These are phyloP conservation scores for Kryptolebias ocellatus DNA, from an alignment of 2,797 vertebrate genomes.

Conservation along the genomic window DNA sequence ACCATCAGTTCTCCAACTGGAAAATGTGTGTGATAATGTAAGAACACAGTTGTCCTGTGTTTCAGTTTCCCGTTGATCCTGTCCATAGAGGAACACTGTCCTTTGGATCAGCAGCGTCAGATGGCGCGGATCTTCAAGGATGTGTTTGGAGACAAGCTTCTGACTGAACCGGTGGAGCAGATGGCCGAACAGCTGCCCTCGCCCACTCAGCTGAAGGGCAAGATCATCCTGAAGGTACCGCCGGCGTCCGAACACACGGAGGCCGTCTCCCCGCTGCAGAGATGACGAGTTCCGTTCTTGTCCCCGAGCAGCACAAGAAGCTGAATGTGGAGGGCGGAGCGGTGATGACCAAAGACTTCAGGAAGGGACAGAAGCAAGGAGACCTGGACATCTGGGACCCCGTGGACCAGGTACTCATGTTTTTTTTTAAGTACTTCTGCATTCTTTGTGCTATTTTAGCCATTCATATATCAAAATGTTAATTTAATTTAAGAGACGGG, in stretches of 20 bases:
- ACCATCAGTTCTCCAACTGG: no score
- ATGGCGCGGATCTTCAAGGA: constrained; percentile 94
- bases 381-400: constrained; percentile 96
- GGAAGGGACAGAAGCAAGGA: constrained; percentile 88
- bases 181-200: constrained; percentile 94
- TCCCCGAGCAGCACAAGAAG: constrained; percentile 90
- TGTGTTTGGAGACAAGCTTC: constrained; percentile 90
- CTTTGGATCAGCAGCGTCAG: constrained; percentile 91
- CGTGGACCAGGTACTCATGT: constrained; percentile 88
- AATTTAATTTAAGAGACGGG: no score
- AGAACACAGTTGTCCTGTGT: no score
- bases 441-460: no score
- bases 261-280: background rate
- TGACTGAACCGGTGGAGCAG: constrained; percentile 87
- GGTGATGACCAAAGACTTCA: constrained; percentile 80
- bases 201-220: constrained; percentile 92
- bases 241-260: background rate
- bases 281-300: background rate
- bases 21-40: no score
- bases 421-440: background rate
- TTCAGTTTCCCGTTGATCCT: constrained; percentile 93
- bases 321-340: constrained; percentile 85
- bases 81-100: constrained; percentile 96
- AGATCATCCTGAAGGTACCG: constrained; percentile 93
- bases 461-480: no score